Evolutionary conservation across 1,140 invertebrate species (phyloP), one percentile per base, ranked within the genome.

Genomic region (Phortica variegata): DNA sequence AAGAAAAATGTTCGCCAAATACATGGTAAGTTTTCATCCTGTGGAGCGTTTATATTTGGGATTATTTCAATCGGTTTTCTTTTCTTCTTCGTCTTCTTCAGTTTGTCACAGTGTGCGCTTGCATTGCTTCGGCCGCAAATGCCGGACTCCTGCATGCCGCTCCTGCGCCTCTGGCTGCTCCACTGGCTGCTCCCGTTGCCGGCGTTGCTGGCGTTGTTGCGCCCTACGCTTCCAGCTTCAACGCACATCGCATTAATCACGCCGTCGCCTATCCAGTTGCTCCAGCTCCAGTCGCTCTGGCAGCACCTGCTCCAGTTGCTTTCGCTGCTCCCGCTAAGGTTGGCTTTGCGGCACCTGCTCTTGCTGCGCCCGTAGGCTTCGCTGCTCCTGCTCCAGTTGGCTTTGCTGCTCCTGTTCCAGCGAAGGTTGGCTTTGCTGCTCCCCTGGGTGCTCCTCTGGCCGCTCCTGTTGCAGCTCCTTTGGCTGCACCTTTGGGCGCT

Each of bases 181-280:
- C 76, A 12, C 69, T 65, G 23, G 68, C 74, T 40, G 60, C 59
- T 47, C 52, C n/a, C 72, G 15, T 38, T 61, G 15, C 65, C 65
- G 76, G 61, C 17, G 55, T 65, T 20, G 60, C 60, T 12, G 55
- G 51, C 5, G 56, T 61, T 19, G 60, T 77, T 17, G 63, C 79
- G 6, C 82, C 83, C 19, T 82, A 81, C 43, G 82, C 81, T 15
- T 78, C 72, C 38, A 81, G 79, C 43, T 84, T 80, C 65, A 83
- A 82, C 43, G 79, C 82, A 0, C 82, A 83, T 49, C 77, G 78
- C 34, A 68, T 84, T 33, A 82, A 83, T 61, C 83, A 84, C 43
- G 81, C 82, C 6, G 61, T 81, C n/a, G 80, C 81, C 20, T 75
- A 77, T 15, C 81, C 81, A 5, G 60, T 66, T 10, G 68, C 73